Evolutionary conservation across 2,113 vertebrate species (phyloP).

Genomic region (Tauraco erythrolophus): DNA sequence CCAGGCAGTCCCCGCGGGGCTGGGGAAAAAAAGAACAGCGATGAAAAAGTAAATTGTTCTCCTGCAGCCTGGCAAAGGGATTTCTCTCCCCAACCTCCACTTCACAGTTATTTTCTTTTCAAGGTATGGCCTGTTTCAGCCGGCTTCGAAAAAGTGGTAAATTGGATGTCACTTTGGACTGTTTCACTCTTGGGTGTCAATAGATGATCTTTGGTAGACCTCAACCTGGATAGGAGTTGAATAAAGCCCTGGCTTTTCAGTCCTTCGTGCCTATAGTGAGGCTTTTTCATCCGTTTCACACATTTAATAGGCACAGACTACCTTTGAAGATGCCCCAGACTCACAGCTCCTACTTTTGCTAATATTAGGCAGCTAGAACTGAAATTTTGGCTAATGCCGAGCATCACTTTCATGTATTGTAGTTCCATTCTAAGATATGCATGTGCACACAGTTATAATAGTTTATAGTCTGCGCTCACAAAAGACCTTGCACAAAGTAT

Average conservation of each 20-base stretch:
- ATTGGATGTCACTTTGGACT: neutral
- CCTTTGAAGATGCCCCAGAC: neutral
- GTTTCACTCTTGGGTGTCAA: neutral
- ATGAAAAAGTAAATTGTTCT: neutral
- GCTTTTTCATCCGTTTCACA: neutral
- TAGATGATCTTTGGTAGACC: neutral
- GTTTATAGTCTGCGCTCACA: neutral
- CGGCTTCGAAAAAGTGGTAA: neutral
- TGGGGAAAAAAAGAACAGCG: neutral
- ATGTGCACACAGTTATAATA: neutral
- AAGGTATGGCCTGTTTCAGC: neutral
- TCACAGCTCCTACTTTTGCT: neutral
- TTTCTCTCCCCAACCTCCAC: neutral
- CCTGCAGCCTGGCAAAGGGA: neutral
- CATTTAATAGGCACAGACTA: neutral
- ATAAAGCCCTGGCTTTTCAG: neutral
- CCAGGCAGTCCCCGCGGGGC: neutral
- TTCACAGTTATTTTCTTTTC: neutral
- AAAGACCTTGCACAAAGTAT: neutral
- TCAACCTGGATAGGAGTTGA: too few species aligned
- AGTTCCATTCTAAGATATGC: neutral
- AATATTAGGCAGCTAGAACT: neutral
- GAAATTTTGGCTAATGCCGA: neutral
- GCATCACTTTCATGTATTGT: neutral
- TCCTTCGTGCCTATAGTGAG: neutral